Evolutionary conservation across 2,113 vertebrate species (phyloP).

Genomic region (Regulus satrapa): DNA sequence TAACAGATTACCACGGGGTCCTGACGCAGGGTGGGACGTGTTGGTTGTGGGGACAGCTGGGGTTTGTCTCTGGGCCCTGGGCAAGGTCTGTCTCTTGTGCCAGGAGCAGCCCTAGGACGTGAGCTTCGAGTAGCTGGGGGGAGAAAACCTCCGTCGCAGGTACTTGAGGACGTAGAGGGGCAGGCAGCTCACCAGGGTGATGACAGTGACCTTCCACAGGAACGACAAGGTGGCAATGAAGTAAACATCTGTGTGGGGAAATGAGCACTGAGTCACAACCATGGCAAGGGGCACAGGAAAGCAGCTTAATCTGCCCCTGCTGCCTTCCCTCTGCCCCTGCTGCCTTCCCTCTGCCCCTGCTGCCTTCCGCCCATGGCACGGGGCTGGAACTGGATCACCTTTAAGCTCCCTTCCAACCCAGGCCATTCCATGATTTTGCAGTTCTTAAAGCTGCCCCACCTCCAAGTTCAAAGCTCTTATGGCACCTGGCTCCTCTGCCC

Average conservation of each 20-base stretch:
- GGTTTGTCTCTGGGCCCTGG: conserved; percentile 5
- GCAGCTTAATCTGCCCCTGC: neutral
- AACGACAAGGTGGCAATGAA: conserved; percentile 94
- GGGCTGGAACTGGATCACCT: rapidly evolving
- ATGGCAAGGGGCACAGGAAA: neutral
- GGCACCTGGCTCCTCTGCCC: neutral
- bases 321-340: neutral
- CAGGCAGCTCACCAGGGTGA: conserved; percentile 96
- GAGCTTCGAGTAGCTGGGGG: conserved; percentile 96
- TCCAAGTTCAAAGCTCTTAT: neutral
- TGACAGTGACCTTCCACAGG: conserved; percentile 95
- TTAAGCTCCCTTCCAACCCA: neutral
- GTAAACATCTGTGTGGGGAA: conserved; percentile 83
- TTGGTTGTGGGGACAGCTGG: neutral
- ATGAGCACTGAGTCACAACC: neutral
- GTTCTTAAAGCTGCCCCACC: neutral
- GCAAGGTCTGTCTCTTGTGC: neutral
- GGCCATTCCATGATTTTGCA: neutral
- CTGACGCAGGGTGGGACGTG: neutral
- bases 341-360: neutral
- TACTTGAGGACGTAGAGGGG: conserved; percentile 98
- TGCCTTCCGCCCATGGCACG: neutral
- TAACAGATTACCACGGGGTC: neutral
- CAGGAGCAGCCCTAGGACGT: conserved; percentile 77
- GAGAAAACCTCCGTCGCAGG: conserved; percentile 92